phyloP scores from a whole-genome alignment of 2,797 vertebrate genomes.

The Typhlichthys subterraneus region DNA sequence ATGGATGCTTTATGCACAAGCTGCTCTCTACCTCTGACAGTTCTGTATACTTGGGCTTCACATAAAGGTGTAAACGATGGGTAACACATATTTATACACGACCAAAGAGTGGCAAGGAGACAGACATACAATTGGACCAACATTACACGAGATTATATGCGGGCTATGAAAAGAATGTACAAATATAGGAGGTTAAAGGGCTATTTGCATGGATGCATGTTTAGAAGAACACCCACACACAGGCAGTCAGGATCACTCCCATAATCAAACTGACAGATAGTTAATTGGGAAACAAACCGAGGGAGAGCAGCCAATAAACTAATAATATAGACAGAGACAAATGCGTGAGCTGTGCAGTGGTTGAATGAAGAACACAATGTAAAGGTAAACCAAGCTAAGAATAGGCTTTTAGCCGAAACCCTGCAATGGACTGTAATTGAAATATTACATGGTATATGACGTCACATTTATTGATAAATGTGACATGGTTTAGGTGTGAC shows the following conservation, averaged over 20 bases:
- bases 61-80: no score
- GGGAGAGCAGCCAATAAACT: constrained; percentile 41
- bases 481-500: no score
- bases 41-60: neutral
- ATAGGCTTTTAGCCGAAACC: neutral
- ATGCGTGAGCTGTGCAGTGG: constrained; percentile 6
- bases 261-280: constrained; percentile 50
- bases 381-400: constrained; percentile 2
- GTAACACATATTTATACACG: constrained; percentile 1
- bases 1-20: constrained; percentile 21
- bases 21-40: constrained; percentile 21
- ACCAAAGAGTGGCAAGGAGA: constrained; percentile 21
- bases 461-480: no score
- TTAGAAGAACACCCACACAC: constrained; percentile 26
- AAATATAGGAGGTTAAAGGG: constrained; percentile 22
- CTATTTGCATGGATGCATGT: constrained; percentile 24
- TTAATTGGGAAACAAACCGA: constrained; percentile 40
- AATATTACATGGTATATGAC: no score
- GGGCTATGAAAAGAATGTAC: constrained; percentile 9
- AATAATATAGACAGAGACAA: constrained; percentile 21
- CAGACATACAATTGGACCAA: constrained; percentile 6
- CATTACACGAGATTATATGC: neutral
- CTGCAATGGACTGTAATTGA: no score
- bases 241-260: constrained; percentile 39
- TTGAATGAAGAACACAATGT: neutral